Base-by-base conservation (phyloP, 2,888 invertebrate genomes). In the Drosophila glabriapex region DNA sequence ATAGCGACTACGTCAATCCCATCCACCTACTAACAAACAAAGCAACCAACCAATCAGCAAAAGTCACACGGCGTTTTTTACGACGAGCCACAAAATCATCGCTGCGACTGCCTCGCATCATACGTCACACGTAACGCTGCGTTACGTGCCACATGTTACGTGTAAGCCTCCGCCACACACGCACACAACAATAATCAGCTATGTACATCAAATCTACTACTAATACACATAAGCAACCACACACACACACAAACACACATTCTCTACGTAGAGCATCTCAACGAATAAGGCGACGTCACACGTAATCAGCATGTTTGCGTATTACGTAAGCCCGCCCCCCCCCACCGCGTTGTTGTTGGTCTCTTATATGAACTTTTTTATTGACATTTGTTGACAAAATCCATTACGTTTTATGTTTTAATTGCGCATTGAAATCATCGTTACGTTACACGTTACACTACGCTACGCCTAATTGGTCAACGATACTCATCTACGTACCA, bases 161-260 rank as follows among this genome's bases (percentile, higher is more conserved):
- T 82, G 83, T 82, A 82, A 82, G 82, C 78, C 46, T 46, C 83
- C 56, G 83, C 78, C 73, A 55, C 55, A 55, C 53, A 53, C 28
- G 25, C 22, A 35, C 28, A 37, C 22, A 33, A 61, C 33, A 55
- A 66, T 29, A 60, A 43, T 55, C 66, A 80, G 68, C 76, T 82
- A 81, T 70, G 67, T 76, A 73, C 78, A 79, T 73, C 54, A 67
- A 33, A 50, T 50, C 70, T 68, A 63, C 62, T 68, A 72, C 49
- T 65, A 60, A 68, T 43, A 65, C 33, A 69, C 54, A 73, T 56
- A 75, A 55, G 31, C 35, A 43, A 29, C 46, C 28, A 41, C 37
- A 54, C 22, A 37, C 14, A 54, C 22, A 37, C 5, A 31, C 14
- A 53, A 31, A 50, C 29, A 65, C 14, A 59, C 22, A 62, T 22